A percentile compares a stretch with the other conserved stretches of the same genome.
These are phyloP conservation scores for Pachyseris speciosa DNA, from an alignment of 64 coral and sea anemone genomes.

Conservation along the genomic window DNA sequence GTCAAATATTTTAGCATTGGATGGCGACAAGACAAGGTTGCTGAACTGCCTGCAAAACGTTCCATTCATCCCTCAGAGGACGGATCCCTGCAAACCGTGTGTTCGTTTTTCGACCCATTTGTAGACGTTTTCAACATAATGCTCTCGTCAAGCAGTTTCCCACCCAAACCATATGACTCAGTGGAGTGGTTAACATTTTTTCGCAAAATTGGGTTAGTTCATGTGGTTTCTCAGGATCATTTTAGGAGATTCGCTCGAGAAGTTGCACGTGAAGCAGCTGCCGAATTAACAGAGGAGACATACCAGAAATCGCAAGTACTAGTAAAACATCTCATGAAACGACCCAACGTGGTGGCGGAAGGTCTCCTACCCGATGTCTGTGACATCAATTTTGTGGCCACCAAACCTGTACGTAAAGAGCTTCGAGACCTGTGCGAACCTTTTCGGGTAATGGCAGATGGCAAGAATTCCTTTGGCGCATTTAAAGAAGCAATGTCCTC, in stretches of 20 bases:
- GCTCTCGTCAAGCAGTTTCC: background rate
- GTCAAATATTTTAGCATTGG: background rate
- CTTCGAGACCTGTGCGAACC: background rate
- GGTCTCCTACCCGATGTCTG: background rate
- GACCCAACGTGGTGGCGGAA: constrained; percentile 16
- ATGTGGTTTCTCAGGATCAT: background rate
- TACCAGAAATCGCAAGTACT: constrained; percentile 14
- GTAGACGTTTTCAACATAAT: constrained; percentile 32
- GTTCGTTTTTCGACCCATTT: constrained; percentile 24
- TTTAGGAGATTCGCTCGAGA: constrained; percentile 43
- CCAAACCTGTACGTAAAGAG: background rate
- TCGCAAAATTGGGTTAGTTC: constrained; percentile 20
- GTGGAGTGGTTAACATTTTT: constrained; percentile 39
- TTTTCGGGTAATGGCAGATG: background rate
- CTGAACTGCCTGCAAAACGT: background rate
- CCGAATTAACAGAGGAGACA: background rate
- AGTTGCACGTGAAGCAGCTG: constrained; percentile 34
- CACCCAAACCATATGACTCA: background rate
- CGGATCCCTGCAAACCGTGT: constrained; percentile 7
- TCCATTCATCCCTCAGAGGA: background rate
- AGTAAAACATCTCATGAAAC: constrained; percentile 21
- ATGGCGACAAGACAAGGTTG: background rate
- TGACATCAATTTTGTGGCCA: constrained; percentile 34
- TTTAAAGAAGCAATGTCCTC: constrained; percentile 9
- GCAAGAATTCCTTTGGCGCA: background rate